Evolutionary conservation across 2,113 vertebrate genomes (phyloP), one percentile per base, ranked within the genome.

Genomic region (Ammodytes dubius): DNA sequence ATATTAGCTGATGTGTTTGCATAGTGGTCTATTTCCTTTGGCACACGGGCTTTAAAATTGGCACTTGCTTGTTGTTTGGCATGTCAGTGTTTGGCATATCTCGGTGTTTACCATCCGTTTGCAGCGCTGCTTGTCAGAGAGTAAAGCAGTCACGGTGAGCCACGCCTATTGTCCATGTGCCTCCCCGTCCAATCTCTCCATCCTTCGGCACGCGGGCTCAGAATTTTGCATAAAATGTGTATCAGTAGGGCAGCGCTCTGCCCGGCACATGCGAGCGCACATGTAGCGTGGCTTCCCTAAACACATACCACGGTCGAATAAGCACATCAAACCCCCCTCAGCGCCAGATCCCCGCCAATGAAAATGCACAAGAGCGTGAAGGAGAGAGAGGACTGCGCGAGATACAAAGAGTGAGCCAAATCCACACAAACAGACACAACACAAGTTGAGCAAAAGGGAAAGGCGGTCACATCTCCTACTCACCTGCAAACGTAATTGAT

Each of bases 201-300:
- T 83, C 87, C 81, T 81, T 70, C 19, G 58, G 79, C 78, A 70
- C 72, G 56, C 95, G 81, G 88, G 92, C 92, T 75, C 81, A 2
- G 74, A 75, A 27, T 74, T 95, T 95, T 95, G 93, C 92, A 95
- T 95, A 94, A 95, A 95, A 95, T 95, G 94, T 96, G 94, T 96
- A 95, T 96, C 95, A 95, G 95, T 96, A 90, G 95, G 94, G 66
- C 95, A 96, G 88, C 85, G 86, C 91, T 89, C 76, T 85, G 60
- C 70, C 14, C 84, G 50, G 93, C 95, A 96, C 95, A 95, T 95
- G 95, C 86, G 81, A 50, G 93, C 79, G 90, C 95, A 94, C 94
- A 95, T 95, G 95, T 76, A 91, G 87, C 64, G 70, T 83, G 91
- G 94, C 94, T 94, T 93, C 87, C 83, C 81, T 77, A 78, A 87